Evolutionary conservation across 2,113 vertebrate genomes (phyloP).

Genomic region (Xenopus tropicalis): UCB_Xtro_10.0 CM004443.2:198539001-198539500

Average conservation of each 20-base stretch:
- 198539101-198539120: too few species aligned
- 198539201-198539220: too few species aligned
- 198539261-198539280: too few species aligned
- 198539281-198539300: too few species aligned
- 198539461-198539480: slow-evolving; percentile 21
- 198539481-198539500: neutral
- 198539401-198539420: slow-evolving; percentile 63
- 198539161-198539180: too few species aligned
- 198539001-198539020: neutral
- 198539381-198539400: slow-evolving; percentile 72
- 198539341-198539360: slow-evolving; percentile 61
- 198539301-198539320: too few species aligned
- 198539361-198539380: slow-evolving; percentile 72
- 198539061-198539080: slow-evolving; percentile 5
- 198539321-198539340: slow-evolving; percentile 69
- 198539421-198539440: slow-evolving; percentile 64
- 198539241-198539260: too few species aligned
- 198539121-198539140: too few species aligned
- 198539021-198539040: neutral
- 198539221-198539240: too few species aligned
- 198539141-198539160: too few species aligned
- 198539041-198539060: neutral
- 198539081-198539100: slow-evolving; percentile 20
- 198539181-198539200: too few species aligned
- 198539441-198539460: slow-evolving; percentile 68